These are phyloP conservation scores for Orchestia grillus DNA, from an alignment of 1,140 invertebrate species.

Conservation along the genomic window DNA sequence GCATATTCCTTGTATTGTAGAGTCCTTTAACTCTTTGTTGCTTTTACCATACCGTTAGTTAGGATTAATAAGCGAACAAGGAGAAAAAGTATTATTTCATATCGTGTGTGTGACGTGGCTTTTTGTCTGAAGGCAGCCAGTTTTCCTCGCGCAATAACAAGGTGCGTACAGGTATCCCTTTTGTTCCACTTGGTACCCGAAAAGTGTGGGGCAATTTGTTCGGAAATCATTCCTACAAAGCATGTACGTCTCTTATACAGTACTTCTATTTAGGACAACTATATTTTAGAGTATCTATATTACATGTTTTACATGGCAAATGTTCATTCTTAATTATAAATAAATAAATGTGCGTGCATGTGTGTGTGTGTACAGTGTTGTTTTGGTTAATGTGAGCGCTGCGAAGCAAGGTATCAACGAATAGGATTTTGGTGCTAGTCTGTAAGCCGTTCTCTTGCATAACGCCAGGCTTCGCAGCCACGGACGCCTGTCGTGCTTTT, in stretches of 20 bases:
- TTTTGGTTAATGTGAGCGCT: background rate
- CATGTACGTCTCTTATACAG: background rate
- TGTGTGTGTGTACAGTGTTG: background rate
- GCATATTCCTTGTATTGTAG: background rate
- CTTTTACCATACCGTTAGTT: background rate
- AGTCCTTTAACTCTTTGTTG: background rate
- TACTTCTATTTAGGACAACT: background rate
- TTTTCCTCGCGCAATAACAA: background rate
- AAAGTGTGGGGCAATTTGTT: background rate
- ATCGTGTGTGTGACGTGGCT: background rate
- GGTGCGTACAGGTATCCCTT: background rate
- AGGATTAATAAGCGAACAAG: background rate
- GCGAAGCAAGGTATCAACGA: background rate
- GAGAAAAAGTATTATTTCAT: background rate
- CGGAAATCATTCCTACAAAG: background rate
- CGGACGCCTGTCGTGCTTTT: background rate
- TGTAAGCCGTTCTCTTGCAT: background rate
- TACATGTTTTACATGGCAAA: background rate
- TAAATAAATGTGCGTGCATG: too few species aligned
- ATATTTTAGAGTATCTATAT: background rate
- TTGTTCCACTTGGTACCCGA: background rate
- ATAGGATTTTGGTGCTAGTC: slow-evolving; percentile 15
- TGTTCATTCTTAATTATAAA: background rate
- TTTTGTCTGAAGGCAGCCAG: background rate
- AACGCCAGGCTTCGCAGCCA: background rate